These are phyloP conservation scores for Piprites chloris DNA, from an alignment of 2,113 vertebrate genomes.

Conservation along the genomic window DNA sequence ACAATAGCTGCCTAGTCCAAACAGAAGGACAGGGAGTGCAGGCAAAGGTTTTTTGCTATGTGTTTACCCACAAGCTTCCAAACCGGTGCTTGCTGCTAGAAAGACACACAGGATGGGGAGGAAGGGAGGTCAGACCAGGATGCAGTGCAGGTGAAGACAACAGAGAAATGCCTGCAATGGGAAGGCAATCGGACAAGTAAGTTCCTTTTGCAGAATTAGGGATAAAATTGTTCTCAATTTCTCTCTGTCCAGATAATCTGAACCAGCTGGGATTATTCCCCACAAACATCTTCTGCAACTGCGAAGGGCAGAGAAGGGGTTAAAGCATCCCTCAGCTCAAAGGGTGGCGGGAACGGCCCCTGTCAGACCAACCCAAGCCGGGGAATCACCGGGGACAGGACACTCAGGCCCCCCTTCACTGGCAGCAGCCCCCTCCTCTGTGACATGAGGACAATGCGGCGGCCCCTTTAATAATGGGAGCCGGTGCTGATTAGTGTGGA, in stretches of 20 bases:
- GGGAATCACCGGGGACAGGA: background rate
- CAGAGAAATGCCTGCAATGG: background rate
- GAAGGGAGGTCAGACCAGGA: background rate
- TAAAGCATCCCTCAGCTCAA: background rate
- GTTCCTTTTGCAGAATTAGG: background rate
- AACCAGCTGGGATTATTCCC: background rate
- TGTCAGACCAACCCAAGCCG: background rate
- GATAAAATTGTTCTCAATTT: background rate
- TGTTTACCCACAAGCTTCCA: background rate
- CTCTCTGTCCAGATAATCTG: background rate
- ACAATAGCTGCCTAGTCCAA: background rate
- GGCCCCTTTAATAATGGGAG: background rate
- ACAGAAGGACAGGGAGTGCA: background rate
- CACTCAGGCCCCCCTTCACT: too few relatives aligned
- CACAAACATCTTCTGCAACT: background rate
- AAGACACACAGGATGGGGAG: accelerated
- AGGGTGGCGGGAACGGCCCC: background rate
- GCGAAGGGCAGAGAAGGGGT: background rate
- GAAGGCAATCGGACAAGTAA: background rate
- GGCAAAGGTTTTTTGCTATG: background rate
- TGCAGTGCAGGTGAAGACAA: background rate
- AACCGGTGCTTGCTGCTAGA: background rate
- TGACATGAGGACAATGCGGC: background rate
- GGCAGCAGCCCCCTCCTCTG: background rate
- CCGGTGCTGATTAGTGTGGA: slow-evolving; percentile 24